phyloP scores from a whole-genome alignment of 2,113 vertebrate species.

The Grallaria varia region DNA sequence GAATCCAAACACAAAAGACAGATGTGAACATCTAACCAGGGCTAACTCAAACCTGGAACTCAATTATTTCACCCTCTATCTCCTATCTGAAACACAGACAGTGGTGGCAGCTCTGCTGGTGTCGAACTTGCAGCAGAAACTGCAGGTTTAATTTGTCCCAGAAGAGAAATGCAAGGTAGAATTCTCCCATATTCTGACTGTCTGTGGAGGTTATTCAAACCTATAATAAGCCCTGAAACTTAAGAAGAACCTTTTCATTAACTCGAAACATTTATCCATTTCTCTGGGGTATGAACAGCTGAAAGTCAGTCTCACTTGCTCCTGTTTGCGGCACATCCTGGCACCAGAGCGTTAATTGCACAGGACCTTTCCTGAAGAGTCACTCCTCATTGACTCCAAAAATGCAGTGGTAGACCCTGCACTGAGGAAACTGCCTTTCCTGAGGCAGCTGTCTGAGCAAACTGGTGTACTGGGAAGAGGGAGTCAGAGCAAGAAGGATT shows the following conservation, averaged over 20 bases:
- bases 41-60: neutral
- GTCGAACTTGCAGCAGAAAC: neutral
- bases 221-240: neutral
- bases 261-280: neutral
- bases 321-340: neutral
- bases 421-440: neutral
- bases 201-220: neutral
- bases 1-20: constrained; percentile 40
- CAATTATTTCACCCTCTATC: neutral
- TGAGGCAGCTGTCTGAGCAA: neutral
- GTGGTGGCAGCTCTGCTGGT: neutral
- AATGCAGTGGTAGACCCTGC: neutral
- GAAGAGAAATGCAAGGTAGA: neutral
- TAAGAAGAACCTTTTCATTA: neutral
- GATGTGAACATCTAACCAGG: neutral
- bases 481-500: neutral
- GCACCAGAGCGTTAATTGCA: neutral
- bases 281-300: neutral
- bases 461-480: neutral
- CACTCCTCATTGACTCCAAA: neutral
- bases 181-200: neutral
- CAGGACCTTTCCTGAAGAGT: neutral
- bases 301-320: neutral
- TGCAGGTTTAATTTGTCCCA: neutral
- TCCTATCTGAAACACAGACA: neutral